Conservation (phyloP, 2,113 vertebrate genomes). For the Pachypanchax playfairii region DNA sequence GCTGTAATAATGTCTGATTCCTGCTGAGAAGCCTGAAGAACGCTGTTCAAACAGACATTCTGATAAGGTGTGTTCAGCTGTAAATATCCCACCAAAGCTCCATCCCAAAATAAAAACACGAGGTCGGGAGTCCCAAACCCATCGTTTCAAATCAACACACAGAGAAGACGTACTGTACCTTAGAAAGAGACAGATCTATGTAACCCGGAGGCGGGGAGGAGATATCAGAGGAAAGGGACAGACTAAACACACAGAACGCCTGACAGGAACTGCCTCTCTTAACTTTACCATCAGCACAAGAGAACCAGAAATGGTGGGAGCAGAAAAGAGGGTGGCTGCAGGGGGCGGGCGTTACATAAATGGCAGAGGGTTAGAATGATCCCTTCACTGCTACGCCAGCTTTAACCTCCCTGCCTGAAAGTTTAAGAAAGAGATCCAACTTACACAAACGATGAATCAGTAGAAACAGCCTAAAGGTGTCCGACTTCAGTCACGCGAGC, state of each 20-base stretch:
- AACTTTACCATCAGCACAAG: constrained; percentile 62
- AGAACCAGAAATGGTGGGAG: constrained; percentile 13
- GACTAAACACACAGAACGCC: constrained; percentile 52
- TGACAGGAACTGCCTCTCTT: constrained; percentile 71
- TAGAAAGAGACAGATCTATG: constrained; percentile 26
- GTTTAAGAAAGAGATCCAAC: constrained; percentile 47
- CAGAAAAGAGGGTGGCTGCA: constrained; percentile 24
- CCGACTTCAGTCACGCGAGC: constrained; percentile 9
- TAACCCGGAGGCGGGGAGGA: constrained; percentile 17
- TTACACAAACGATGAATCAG: constrained; percentile 46
- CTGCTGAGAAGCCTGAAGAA: neutral
- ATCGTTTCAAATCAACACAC: neutral
- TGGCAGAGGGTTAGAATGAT: constrained; percentile 27
- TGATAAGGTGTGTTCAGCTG: constrained; percentile 2
- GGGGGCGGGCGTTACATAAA: constrained; percentile 42
- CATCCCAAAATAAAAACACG: constrained; percentile 32
- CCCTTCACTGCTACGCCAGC: constrained; percentile 24
- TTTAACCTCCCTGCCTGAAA: constrained; percentile 27
- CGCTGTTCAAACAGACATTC: neutral
- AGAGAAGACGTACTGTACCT: constrained; percentile 58
- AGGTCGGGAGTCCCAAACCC: constrained; percentile 16
- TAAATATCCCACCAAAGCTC: neutral
- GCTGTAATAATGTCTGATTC: neutral
- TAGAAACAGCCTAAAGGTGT: constrained; percentile 18
- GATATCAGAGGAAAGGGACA: constrained; percentile 38